Percentiles rank a stretch among this genome's conserved stretches.
Conservation (phyloP, 1,140 invertebrate species). For the Macrocentrus cingulum region DNA sequence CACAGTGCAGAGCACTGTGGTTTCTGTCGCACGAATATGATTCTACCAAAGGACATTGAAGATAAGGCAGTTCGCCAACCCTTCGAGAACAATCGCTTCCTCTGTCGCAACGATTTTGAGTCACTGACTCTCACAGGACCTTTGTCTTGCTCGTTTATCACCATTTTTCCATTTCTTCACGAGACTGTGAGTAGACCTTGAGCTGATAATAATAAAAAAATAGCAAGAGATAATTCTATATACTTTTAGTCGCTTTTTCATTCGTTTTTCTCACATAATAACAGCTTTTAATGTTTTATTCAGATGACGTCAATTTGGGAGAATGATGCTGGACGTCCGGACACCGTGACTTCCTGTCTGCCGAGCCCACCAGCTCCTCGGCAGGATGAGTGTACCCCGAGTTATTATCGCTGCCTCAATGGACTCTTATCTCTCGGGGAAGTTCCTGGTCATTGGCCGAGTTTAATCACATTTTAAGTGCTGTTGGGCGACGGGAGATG, state of each 20-base stretch:
- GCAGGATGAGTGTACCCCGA: constrained; percentile 17
- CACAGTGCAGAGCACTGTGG: no score
- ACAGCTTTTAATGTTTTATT: background rate
- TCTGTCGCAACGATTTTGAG: no score
- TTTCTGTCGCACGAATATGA: no score
- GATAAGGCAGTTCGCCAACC: no score
- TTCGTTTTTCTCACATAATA: background rate
- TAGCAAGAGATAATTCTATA: no score
- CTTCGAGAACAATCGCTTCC: no score
- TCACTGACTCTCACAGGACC: no score
- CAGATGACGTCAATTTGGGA: background rate
- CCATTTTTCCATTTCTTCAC: no score
- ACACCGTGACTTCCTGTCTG: constrained; percentile 10
- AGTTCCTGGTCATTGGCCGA: constrained; percentile 15
- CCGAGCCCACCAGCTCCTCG: constrained; percentile 12
- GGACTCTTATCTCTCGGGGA: constrained; percentile 4
- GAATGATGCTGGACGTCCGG: constrained; percentile 12
- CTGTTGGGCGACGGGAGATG: no score
- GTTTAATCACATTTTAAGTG: background rate
- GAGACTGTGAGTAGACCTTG: background rate
- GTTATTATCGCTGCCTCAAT: constrained; percentile 8
- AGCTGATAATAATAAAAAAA: background rate
- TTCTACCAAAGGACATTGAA: no score
- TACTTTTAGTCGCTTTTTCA: background rate
- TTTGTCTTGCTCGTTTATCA: no score